Evolutionary conservation across 2,888 invertebrate genomes (phyloP), one percentile per base, ranked within the genome.

Genomic region (Metacarcinus magister): DNA sequence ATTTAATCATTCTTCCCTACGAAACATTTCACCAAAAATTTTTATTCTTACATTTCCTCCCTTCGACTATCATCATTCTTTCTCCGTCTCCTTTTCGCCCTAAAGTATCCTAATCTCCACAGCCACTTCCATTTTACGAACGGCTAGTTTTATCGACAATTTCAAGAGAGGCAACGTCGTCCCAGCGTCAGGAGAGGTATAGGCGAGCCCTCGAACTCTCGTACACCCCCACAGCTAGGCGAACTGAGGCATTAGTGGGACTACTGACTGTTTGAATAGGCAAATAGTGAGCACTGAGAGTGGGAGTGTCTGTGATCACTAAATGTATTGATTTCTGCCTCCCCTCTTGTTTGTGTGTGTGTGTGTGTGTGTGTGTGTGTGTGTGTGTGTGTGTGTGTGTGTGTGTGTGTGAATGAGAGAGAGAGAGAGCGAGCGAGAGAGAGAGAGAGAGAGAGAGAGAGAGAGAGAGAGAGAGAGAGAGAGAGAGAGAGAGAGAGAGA

Each of bases 81-180:
- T 82, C 82, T 82, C 19, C 82, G 28, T 75, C 82, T 32, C 32
- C 32, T 67, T 16, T 1, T 32, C 28, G 32, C 32, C 32, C 82
- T 82, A 8, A 67, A 32, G 82, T 82, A 82, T 82, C 82, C 32
- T 82, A 82, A 82, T 82, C 82, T 82, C 82, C 82, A 82, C 87
- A 19, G 75, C 82, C 94, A 89, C 94, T 94, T 87, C 48, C 43
- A 94, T 94, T 94, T 94, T 87, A 94, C 82, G 94, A 94, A 94
- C 87, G 44, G 48, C 46, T 87, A 82, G 87, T 48, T 94, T 94
- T 94, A 94, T 94, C 46, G 82, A n/a, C 28, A 23, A 89, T 82
- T 94, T 94, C 39, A 75, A 82, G 87, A 92, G 92, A 48, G 48
- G 48, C 48, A n/a, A 2, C 92, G 46, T 16, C 92, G 19, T 28